Evolutionary conservation across 2,888 invertebrate species (phyloP).

Genomic region (Andrena haemorrhoa): DNA sequence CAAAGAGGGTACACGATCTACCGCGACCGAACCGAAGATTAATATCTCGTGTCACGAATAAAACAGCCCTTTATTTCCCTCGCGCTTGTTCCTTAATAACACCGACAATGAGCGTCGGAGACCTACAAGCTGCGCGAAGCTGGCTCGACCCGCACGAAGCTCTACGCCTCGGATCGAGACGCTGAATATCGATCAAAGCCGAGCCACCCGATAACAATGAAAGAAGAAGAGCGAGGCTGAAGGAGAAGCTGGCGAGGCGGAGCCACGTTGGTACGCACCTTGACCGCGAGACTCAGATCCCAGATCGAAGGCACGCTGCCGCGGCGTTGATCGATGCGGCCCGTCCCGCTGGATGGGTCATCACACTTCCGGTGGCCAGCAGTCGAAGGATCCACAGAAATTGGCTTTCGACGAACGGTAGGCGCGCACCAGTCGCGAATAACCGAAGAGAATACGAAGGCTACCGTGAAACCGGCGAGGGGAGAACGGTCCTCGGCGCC

Average conservation of each 20-base stretch:
- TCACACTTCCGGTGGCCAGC: slow-evolving; percentile 58
- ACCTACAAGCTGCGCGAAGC: too few relatives aligned
- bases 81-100: too few relatives aligned
- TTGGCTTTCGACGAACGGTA: slow-evolving; percentile 13
- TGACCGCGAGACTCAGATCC: slow-evolving; percentile 53
- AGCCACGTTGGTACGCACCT: slow-evolving; percentile 44
- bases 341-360: slow-evolving; percentile 50
- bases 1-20: slow-evolving; percentile 21
- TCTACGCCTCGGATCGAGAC: too few relatives aligned
- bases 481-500: slow-evolving; percentile 20
- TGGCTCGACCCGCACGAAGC: too few relatives aligned
- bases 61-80: neutral
- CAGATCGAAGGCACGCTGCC: slow-evolving; percentile 46
- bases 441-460: neutral
- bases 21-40: neutral
- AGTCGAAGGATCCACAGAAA: slow-evolving; percentile 43
- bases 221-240: neutral
- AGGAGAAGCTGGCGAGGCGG: neutral
- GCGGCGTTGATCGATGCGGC: slow-evolving; percentile 42
- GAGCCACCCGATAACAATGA: neutral
- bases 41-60: slow-evolving; percentile 1
- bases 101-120: too few relatives aligned
- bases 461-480: neutral
- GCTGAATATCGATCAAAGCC: neutral
- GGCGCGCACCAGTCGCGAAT: slow-evolving; percentile 33